A percentile compares a stretch with the other conserved stretches of the same genome.
Evolutionary conservation across 2,797 vertebrate genomes (phyloP).

Genomic region (Siniperca obscura): DNA sequence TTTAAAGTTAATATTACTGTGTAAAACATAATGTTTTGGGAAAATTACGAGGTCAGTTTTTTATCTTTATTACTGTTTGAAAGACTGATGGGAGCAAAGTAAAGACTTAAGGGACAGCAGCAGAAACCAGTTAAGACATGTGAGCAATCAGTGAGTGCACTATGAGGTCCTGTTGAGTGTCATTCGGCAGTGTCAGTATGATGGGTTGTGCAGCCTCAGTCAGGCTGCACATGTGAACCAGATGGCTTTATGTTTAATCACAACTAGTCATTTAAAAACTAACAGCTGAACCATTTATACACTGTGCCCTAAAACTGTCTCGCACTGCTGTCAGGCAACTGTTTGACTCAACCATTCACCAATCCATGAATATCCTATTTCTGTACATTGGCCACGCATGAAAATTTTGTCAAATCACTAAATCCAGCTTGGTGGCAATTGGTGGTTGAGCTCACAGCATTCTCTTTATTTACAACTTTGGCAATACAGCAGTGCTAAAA

Average conservation of each 20-base stretch:
- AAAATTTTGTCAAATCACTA: neutral
- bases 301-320: neutral
- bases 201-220: slow-evolving; percentile 1
- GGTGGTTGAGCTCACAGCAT: neutral
- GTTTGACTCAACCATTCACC: slow-evolving; percentile 11
- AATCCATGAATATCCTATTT: neutral
- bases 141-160: neutral
- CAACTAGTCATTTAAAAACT: slow-evolving; percentile 23
- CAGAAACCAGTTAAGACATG: neutral
- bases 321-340: slow-evolving; percentile 13
- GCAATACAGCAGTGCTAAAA: neutral
- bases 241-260: slow-evolving; percentile 35
- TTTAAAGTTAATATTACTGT: neutral
- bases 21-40: neutral
- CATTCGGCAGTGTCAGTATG: neutral
- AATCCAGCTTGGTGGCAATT: neutral
- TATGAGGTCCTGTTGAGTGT: neutral
- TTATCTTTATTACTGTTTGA: neutral
- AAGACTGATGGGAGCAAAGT: neutral
- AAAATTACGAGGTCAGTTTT: too few relatives aligned
- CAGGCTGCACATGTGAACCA: slow-evolving; percentile 26
- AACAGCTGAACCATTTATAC: slow-evolving; percentile 42
- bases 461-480: neutral
- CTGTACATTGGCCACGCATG: neutral
- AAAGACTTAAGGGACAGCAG: neutral